Conservation (phyloP, 2,888 invertebrate species). For the Punctoribates punctum region DNA sequence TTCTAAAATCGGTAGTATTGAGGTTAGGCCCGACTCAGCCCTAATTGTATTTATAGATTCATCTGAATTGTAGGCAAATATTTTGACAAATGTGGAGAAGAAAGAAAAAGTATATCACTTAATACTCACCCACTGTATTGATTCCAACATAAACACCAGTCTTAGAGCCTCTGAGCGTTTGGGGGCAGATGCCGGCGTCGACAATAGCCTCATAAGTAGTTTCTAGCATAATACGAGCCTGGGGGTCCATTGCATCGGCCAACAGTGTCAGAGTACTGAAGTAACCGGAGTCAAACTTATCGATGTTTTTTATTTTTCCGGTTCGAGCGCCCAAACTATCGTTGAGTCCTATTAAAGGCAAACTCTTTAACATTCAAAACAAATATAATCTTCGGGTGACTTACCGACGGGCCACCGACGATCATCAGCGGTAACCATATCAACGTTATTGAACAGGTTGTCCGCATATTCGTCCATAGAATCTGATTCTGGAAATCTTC, state of each 20-base stretch:
- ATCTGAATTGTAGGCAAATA: too few species aligned
- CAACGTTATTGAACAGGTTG: constrained; percentile 82
- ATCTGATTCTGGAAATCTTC: constrained; percentile 83
- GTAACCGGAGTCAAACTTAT: constrained; percentile 78
- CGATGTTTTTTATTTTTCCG: constrained; percentile 66
- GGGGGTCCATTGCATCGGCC: constrained; percentile 87
- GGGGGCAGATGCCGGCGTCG: constrained; percentile 82
- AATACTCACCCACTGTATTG: constrained; percentile 37
- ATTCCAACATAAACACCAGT: constrained; percentile 95
- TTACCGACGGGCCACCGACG: constrained; percentile 66
- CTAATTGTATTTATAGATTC: too few species aligned
- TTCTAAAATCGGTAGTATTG: too few species aligned
- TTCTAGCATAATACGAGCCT: constrained; percentile 82
- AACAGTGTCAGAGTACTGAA: constrained; percentile 88
- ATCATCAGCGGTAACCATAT: constrained; percentile 87
- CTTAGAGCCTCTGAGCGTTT: constrained; percentile 74
- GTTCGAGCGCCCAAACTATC: constrained; percentile 70
- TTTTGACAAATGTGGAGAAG: too few species aligned
- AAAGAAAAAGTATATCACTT: not conserved
- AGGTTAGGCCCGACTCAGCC: too few species aligned
- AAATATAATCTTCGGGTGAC: not conserved
- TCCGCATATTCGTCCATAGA: constrained; percentile 87
- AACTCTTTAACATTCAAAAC: not conserved
- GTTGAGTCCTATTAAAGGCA: constrained; percentile 60
- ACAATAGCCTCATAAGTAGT: constrained; percentile 83